These are phyloP conservation scores for Gryllus longicercus DNA, from an alignment of 2,888 invertebrate genomes.

Conservation along the genomic window DNA sequence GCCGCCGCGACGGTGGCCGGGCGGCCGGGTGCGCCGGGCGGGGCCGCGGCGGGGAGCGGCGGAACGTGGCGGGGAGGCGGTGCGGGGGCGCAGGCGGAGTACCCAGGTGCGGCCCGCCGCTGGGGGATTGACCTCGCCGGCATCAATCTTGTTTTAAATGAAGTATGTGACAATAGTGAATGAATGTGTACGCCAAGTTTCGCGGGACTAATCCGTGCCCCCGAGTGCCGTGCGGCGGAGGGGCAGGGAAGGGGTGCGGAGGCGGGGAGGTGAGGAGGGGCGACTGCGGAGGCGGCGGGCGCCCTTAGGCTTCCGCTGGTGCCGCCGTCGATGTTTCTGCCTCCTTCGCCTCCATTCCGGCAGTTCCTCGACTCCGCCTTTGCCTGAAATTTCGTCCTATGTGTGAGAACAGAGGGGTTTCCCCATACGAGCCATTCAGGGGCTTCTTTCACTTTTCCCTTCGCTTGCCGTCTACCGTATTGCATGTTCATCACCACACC, in stretches of 20 bases:
- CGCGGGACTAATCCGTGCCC: slow-evolving; percentile 17
- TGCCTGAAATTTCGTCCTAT: no score
- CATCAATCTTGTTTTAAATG: slow-evolving; percentile 17
- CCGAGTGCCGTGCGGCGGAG: background rate
- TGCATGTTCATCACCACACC: no score
- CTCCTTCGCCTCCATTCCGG: no score
- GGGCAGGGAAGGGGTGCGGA: background rate
- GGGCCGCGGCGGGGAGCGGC: background rate
- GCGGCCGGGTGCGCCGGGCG: background rate
- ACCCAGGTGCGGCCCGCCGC: background rate
- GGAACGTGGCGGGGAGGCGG: background rate
- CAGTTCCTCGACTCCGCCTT: no score
- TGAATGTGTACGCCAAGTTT: slow-evolving; percentile 17
- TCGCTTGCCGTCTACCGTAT: no score
- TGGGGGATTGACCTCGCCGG: slow-evolving; percentile 17
- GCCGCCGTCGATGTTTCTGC: no score
- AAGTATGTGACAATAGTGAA: slow-evolving; percentile 17
- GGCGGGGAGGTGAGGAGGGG: background rate
- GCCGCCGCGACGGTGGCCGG: background rate
- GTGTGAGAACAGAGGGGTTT: no score
- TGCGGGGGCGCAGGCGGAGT: background rate
- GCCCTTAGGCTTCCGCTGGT: background rate
- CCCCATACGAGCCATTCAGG: no score
- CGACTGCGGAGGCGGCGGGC: background rate
- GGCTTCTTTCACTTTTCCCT: no score